Percentiles rank a stretch among this genome's conserved stretches.
Conservation (phyloP, 2,113 vertebrate species). For the Hirundichthys speculiger region DNA sequence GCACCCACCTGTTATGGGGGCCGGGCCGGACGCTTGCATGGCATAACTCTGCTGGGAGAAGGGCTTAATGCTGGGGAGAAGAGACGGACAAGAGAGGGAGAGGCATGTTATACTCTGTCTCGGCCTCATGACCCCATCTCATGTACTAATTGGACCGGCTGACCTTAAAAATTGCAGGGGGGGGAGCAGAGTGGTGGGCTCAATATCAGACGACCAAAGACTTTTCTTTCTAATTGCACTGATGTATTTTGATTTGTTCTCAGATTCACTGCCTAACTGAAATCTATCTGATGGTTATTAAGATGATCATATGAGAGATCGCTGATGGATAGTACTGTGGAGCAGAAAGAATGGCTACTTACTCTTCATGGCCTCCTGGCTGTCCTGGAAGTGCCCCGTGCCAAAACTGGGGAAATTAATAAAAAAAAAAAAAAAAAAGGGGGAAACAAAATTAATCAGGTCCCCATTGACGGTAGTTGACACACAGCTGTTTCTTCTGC, state of each 20-base stretch:
- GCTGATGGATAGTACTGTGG: conserved; percentile 6
- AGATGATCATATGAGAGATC: conserved; percentile 33
- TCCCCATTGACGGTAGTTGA: background rate
- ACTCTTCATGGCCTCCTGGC: conserved; percentile 90
- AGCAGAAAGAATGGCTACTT: conserved; percentile 69
- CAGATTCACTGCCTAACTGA: conserved; percentile 36
- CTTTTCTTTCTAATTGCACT: conserved; percentile 52
- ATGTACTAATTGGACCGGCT: conserved; percentile 67
- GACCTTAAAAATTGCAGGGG: conserved; percentile 54
- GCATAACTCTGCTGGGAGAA: conserved; percentile 91
- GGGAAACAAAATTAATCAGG: background rate
- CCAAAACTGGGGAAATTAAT: conserved; percentile 85
- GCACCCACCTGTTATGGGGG: conserved; percentile 88
- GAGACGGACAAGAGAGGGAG: conserved; percentile 57
- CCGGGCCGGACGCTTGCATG: conserved; percentile 85
- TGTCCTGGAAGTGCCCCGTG: conserved; percentile 89
- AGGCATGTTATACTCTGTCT: conserved; percentile 59
- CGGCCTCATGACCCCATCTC: conserved; percentile 52
- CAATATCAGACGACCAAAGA: conserved; percentile 61
- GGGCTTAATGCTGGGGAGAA: conserved; percentile 89
- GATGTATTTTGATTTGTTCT: conserved; percentile 49
- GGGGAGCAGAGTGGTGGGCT: conserved; percentile 40
- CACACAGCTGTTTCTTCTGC: background rate
- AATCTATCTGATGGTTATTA: conserved; percentile 47
- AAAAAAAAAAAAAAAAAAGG: conserved; percentile 37